Evolutionary conservation across 2,113 vertebrate species (phyloP).

Genomic region (Leuciscus idus): DNA sequence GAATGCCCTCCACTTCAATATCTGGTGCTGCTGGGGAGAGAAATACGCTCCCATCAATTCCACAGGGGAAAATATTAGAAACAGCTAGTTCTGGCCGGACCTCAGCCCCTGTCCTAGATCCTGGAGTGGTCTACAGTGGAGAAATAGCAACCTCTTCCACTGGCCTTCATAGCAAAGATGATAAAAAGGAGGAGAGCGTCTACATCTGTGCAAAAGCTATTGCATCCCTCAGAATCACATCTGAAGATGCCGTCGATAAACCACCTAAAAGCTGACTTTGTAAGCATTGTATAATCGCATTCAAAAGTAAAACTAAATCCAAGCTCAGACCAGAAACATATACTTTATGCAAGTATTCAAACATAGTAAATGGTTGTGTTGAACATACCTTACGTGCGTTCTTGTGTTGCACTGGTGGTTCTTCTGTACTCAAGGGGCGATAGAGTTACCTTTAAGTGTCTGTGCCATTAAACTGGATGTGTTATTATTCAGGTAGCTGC

Average conservation of each 20-base stretch:
- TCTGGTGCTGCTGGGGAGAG: slow-evolving; percentile 53
- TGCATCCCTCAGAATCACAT: slow-evolving; percentile 92
- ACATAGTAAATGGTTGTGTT: background rate
- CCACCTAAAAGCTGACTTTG: slow-evolving; percentile 73
- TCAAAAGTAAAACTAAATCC: slow-evolving; percentile 35
- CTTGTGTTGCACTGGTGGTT: background rate
- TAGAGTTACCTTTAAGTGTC: slow-evolving; percentile 1
- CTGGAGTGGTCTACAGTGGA: slow-evolving; percentile 59
- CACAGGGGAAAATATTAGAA: slow-evolving; percentile 62
- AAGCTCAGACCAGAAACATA: slow-evolving; percentile 35
- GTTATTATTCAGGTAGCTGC: slow-evolving; percentile 4
- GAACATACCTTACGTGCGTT: background rate
- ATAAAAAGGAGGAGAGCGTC: slow-evolving; percentile 89
- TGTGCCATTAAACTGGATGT: background rate
- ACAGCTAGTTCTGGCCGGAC: slow-evolving; percentile 57
- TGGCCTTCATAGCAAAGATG: slow-evolving; percentile 71
- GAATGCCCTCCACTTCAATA: slow-evolving; percentile 83
- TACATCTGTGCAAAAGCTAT: slow-evolving; percentile 98
- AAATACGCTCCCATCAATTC: slow-evolving; percentile 32
- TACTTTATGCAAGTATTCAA: slow-evolving; percentile 21
- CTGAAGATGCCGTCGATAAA: slow-evolving; percentile 86
- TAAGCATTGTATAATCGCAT: slow-evolving; percentile 28
- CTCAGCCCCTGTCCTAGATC: slow-evolving; percentile 35
- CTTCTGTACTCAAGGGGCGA: background rate
- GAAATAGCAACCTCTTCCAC: slow-evolving; percentile 56